These are phyloP conservation scores for Stomatorhinus ivindoensis DNA, from an alignment of 2,113 vertebrate genomes.

Conservation along the genomic window DNA sequence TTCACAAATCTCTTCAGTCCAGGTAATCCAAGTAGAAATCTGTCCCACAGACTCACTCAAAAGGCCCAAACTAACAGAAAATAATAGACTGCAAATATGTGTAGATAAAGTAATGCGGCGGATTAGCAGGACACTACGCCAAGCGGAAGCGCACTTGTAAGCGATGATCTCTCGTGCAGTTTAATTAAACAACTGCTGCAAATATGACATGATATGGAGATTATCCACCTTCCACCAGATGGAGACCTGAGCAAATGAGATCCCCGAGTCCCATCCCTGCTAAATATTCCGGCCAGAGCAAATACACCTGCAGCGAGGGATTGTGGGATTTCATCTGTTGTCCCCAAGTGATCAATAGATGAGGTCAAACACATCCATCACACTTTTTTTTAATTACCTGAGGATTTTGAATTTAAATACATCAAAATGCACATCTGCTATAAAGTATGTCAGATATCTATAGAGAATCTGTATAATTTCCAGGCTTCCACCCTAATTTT, in stretches of 20 bases:
- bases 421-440: not conserved
- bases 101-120: not conserved
- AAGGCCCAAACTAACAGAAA: not conserved
- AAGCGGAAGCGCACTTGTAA: not conserved
- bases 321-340: slow-evolving; percentile 43
- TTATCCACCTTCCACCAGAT: slow-evolving; percentile 58
- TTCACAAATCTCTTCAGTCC: slow-evolving; percentile 1
- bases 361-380: slow-evolving; percentile 47
- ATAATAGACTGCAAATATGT: not conserved
- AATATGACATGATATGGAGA: slow-evolving; percentile 60
- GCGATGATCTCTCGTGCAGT: slow-evolving; percentile 15
- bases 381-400: slow-evolving; percentile 5
- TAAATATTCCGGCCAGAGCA: slow-evolving; percentile 53
- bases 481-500: not conserved
- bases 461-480: not conserved
- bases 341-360: slow-evolving; percentile 47
- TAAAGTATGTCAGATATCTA: not conserved
- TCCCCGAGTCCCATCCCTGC: slow-evolving; percentile 47
- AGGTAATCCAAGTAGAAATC: not conserved
- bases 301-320: slow-evolving; percentile 43
- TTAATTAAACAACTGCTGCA: slow-evolving; percentile 40
- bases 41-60: not conserved
- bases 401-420: not conserved
- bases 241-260: slow-evolving; percentile 62
- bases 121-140: not conserved